Base-by-base conservation (phyloP, 2,113 vertebrate genomes). In the Chaetura pelagica region DNA sequence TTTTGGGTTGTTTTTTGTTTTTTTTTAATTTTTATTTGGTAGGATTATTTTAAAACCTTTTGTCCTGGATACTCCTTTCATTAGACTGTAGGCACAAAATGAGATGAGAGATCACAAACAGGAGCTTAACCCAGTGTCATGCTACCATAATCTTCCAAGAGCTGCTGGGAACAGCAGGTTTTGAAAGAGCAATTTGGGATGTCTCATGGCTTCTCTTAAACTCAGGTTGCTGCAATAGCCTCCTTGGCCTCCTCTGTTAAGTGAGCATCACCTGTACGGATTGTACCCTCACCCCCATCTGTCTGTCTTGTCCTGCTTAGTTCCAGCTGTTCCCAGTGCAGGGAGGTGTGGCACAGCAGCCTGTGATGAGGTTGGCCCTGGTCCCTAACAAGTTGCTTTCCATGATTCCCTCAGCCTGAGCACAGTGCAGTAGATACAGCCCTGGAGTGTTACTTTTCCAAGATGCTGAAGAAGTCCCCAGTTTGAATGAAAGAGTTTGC, bases 31-130 rank as follows among this genome's bases (percentile, higher is more conserved):
- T 32, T 11, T 62, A 2, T 78, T 66, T 75, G 4, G 12, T 48
- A 12, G 42, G 83, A 77, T 90, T 84, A 88, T 52, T 90, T 94
- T 94, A 83, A 94, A 95, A 77, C 61, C 80, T 90, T 87, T 84
- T 84, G 81, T 72, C 46, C 77, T 95, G 89, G 68, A 75, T 84
- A 82, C 66, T 93, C 52, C 29, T 87, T 94, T 91, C 77, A 68
- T 89, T 81, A 84, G 69, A 30, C 76, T 29, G 35, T 26, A 46
- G 86, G 61, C 83, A 90, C 40, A 88, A 61, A 90, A 94, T 90
- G 85, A 88, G 54, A 62, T 0, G 0, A 64, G 59, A 73, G 79
- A 44, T 74, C 30, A 57, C 57, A 84, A 71, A 78, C 35, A 62
- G 12, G 55, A 74, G 52, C 68, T 92, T 92, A 93, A 81, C 23